A percentile compares a stretch with the other conserved stretches of the same genome.
These are phyloP conservation scores for Diplosoma virens DNA, from an alignment of 23 tunicate species.

Conservation along the genomic window DNA sequence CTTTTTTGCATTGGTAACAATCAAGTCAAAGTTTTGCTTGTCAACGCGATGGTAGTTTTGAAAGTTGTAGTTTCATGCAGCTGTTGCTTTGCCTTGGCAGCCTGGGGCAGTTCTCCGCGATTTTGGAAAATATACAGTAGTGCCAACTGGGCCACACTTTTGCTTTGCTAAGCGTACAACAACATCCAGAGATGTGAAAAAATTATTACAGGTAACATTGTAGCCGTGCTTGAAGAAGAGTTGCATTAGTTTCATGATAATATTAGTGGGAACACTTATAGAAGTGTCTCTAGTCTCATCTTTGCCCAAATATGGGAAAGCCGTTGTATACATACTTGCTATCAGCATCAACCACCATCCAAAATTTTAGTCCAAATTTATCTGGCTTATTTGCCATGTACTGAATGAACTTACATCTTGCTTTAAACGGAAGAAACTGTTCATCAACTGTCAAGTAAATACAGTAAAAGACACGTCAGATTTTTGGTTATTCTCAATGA, in stretches of 20 bases:
- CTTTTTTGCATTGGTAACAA: slow-evolving; percentile 16
- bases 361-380: slow-evolving; percentile 9
- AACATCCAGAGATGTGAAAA: slow-evolving; percentile 9
- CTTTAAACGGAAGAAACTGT: slow-evolving; percentile 12
- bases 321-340: slow-evolving; percentile 4
- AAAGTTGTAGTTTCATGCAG: slow-evolving; percentile 25
- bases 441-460: slow-evolving; percentile 14
- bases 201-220: slow-evolving; percentile 11
- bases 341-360: slow-evolving; percentile 24
- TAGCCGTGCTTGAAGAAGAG: slow-evolving; percentile 6
- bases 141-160: slow-evolving; percentile 15
- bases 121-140: slow-evolving; percentile 6
- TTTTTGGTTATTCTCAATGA: slow-evolving; percentile 2
- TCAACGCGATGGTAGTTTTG: slow-evolving; percentile 1
- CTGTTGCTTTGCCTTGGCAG: slow-evolving; percentile 21
- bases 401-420: slow-evolving; percentile 14
- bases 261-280: slow-evolving; percentile 5
- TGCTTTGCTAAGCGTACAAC: not conserved
- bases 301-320: slow-evolving; percentile 1
- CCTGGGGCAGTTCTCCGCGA: slow-evolving; percentile 22
- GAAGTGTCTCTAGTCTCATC: slow-evolving; percentile 10
- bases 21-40: slow-evolving; percentile 7
- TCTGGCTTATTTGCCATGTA: slow-evolving; percentile 5
- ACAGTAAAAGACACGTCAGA: not conserved
- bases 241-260: not conserved